Conservation (phyloP, 2,797 vertebrate species). For the Gadopsis bispinosus region DNA sequence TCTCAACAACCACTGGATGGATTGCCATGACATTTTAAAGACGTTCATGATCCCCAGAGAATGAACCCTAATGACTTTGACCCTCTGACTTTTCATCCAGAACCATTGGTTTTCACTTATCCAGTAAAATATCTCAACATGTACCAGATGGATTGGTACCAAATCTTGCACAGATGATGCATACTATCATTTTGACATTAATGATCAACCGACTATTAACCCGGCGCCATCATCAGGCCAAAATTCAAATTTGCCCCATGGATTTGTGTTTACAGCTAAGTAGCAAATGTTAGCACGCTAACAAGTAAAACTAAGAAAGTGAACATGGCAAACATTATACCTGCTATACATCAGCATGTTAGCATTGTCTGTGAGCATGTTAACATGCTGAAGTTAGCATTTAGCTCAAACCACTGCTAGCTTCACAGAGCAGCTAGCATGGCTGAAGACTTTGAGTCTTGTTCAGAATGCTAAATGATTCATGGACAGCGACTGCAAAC, state of each 20-base stretch:
- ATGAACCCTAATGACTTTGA: too few species aligned
- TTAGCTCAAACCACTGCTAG: constrained; percentile 12
- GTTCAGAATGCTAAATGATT: background rate
- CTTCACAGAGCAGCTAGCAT: constrained; percentile 19
- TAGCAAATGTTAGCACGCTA: constrained; percentile 13
- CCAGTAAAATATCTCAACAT: too few species aligned
- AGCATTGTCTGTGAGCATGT: background rate
- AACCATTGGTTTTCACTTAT: too few species aligned
- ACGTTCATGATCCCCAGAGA: background rate
- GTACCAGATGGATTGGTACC: too few species aligned
- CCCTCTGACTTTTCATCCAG: too few species aligned
- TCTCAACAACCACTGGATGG: background rate
- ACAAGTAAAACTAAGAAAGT: background rate
- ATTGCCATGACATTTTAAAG: background rate
- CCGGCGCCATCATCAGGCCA: background rate
- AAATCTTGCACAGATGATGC: too few species aligned
- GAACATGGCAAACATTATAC: background rate
- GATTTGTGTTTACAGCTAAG: constrained; percentile 9
- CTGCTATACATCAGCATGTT: constrained; percentile 1
- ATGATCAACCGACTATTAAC: too few species aligned
- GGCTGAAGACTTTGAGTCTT: background rate
- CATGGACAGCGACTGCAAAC: background rate
- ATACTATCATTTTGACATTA: too few species aligned
- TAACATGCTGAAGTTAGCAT: background rate
- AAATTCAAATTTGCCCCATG: background rate